Percentiles rank a stretch among this genome's conserved stretches.
Evolutionary conservation across 1,140 invertebrate genomes (phyloP).

Genomic region (Drosophila santomea): DNA sequence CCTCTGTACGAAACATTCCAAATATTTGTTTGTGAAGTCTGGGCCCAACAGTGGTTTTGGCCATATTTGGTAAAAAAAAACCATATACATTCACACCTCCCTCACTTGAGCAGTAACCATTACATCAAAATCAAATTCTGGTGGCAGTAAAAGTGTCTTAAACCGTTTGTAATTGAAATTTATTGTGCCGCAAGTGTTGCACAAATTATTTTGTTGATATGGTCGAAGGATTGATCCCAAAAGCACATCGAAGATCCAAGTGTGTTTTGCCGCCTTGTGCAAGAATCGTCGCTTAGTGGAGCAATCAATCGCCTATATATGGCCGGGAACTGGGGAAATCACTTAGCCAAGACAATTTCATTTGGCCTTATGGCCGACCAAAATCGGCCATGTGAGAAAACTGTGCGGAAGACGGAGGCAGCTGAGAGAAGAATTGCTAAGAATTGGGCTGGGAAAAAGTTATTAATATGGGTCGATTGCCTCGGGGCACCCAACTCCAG

Average conservation of each 20-base stretch:
- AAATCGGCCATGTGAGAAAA: conserved; percentile 67
- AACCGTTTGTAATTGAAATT: conserved; percentile 79
- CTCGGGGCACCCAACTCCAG: conserved; percentile 2
- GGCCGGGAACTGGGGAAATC: conserved; percentile 72
- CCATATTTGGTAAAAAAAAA: conserved; percentile 31
- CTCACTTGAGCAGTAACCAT: conserved; percentile 20
- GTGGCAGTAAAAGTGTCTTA: conserved; percentile 73
- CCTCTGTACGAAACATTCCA: conserved; percentile 17
- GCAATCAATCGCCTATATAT: conserved; percentile 81
- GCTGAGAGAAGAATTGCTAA: background rate
- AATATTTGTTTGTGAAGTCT: conserved; percentile 17
- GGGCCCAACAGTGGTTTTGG: conserved; percentile 5
- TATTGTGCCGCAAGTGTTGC: conserved; percentile 70
- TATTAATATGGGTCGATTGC: conserved; percentile 73
- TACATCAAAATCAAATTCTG: conserved; percentile 61
- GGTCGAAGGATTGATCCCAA: conserved; percentile 25
- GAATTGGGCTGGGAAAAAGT: conserved; percentile 69
- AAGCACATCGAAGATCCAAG: conserved; percentile 6
- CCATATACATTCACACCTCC: conserved; percentile 29
- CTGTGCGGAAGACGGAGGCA: conserved; percentile 22
- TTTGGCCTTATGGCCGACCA: conserved; percentile 72
- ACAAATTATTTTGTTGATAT: conserved; percentile 74
- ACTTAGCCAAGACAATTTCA: conserved; percentile 80
- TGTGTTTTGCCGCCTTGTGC: conserved; percentile 21
- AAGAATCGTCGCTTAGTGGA: conserved; percentile 62